Evolutionary conservation across 2,888 invertebrate species (phyloP), one percentile per base, ranked within the genome.

Genomic region (Linnaemya tessellans): DNA sequence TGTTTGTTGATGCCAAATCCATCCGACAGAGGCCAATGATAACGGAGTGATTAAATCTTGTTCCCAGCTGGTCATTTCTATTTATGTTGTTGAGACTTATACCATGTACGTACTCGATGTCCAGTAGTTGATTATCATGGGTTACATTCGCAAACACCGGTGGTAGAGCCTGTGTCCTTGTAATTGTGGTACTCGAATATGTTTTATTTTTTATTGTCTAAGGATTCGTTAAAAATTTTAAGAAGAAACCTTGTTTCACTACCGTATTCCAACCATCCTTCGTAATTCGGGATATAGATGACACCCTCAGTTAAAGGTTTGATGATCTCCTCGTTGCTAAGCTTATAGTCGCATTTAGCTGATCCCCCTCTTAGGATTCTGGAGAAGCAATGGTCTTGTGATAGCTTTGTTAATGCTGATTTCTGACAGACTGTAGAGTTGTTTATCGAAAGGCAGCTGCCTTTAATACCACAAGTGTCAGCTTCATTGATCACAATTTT

Each of bases 141-240:
- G 43, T 71, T 56, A 58, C 30, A 20, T 70, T 70, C 9, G 70
- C 56, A 9, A 70, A 56, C 13, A 70, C 70, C 0, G 70, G 70
- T 22, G 56, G 71, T 30, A 58, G 18, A 11, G 71, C 58, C 18
- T 74, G 74, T 18, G 18, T 51, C n/a, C 38, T 74, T 9, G 51
- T 51, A 10, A 51, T 35, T 20, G 74, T 38, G 22, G 13, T 62
- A 11, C 62, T 64, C 3, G 46, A 60, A 18, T 56, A 73, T 8
- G 62, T 60, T 49, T 30, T 22, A 41, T 71, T 71, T 3, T n/a
- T 41, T 1, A 60, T 60, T 18, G 25, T n/a, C 13, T 43, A 71
- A 13, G 3, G 43, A 46, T 13, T 71, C 71, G 20, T 71, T 60
- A 18, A 46, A 58, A 3, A 20, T 68, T 3, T 38, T 38, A 54